These are phyloP conservation scores for Tenthredo distinguenda DNA, from an alignment of 2,888 invertebrate species.

Conservation along the genomic window DNA sequence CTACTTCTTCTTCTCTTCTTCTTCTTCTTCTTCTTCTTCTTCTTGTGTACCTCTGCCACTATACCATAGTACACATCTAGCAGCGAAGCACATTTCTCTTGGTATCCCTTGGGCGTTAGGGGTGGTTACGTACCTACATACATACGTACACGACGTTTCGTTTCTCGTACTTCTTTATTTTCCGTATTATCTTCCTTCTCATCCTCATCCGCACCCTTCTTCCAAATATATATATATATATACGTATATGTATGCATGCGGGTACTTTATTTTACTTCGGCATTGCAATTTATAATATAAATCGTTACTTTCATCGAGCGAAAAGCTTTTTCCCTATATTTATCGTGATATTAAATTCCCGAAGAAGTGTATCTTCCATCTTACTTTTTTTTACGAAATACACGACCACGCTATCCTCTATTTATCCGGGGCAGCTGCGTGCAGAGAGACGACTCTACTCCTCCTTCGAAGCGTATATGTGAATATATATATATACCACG, in stretches of 20 bases:
- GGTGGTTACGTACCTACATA: background rate
- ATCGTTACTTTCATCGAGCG: no score
- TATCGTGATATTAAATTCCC: background rate
- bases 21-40: background rate
- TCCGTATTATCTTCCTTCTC: background rate
- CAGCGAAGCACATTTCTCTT: conserved; percentile 30
- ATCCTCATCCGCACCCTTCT: background rate
- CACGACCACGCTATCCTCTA: no score
- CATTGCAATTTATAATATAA: no score
- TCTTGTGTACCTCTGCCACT: background rate
- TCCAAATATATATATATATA: background rate
- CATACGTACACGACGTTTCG: background rate
- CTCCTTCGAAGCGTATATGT: background rate
- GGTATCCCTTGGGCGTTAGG: conserved; percentile 26
- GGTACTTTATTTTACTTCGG: background rate
- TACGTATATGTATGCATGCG: no score
- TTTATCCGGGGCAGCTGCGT: background rate
- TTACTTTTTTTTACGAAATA: background rate
- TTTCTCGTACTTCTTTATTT: background rate
- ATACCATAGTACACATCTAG: background rate
- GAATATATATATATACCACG: background rate
- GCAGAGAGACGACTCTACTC: background rate
- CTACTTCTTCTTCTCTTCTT: no score
- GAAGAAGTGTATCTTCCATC: background rate
- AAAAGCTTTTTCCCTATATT: no score